Base-by-base conservation (phyloP, 1,140 invertebrate genomes). In the Laupala kohalensis region DNA sequence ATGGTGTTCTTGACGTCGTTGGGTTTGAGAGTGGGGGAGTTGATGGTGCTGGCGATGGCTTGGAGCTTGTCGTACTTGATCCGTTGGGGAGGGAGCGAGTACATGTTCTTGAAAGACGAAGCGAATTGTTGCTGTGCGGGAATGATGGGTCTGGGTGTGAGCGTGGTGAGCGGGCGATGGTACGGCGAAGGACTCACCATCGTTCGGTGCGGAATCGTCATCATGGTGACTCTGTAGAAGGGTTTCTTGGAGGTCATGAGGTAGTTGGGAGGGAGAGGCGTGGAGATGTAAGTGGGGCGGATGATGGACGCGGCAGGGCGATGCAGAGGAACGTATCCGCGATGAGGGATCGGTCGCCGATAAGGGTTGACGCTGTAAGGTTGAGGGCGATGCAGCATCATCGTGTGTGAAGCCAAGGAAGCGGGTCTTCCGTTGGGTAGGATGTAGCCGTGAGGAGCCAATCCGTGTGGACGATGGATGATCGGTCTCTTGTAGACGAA, bases 161-260 rank as follows among this genome's bases (percentile, higher is more conserved):
- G 25, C n/a, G 27, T 68, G 12, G 15, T 29, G 1, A 68, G 28
- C 5, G 67, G 67, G 27, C 2, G 67, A 4, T 37, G 67, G 27
- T 15, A 68, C 4, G 27, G 67, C 6, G 67, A 23, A 2, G 67
- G 4, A 23, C 27, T 68, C 3, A 12, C 29, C 28, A 68, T 68
- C 15, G 67, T 27, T 28, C 67, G 28, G 27, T 6, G 25, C 9
- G 67, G 67, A 9, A 53, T 19, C 9, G 9, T 19, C 37, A 53
- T 53, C 37, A 53, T 53, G 9, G 26, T 9, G n/a, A 25, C 64
- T n/a, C 71, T 25, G 71, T 72, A 68, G 66, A 66, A 72, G 0
- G 71, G 71, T 29, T 72, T 72, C 66, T 72, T 72, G 29, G 24
- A 29, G n/a, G 29, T 62, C 9, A 68, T 72, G 12, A 67, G 67